Base-by-base conservation (phyloP, 2,113 vertebrate genomes). In the Cyprinus carpio region DNA sequence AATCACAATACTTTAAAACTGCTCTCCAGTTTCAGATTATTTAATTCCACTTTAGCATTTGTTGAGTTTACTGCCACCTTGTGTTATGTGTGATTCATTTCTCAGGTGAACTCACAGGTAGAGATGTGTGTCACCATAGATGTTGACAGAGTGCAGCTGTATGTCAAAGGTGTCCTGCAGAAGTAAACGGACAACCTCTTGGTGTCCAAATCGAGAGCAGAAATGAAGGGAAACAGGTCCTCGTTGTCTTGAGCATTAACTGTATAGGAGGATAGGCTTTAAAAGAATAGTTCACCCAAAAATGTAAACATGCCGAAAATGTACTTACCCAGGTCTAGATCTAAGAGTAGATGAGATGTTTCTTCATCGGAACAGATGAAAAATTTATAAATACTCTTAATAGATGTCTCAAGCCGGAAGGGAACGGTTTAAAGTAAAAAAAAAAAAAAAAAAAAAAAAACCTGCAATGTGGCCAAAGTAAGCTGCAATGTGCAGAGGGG, bases 231-330 rank as follows among this genome's bases (percentile, higher is more conserved):
- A 97, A 0, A 95, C 94, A 0, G 98, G 49, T 98, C 97, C 85
- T 99, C 97, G 0, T 99, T 99, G 91, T 98, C 97, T 88, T 96
- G 96, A 65, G 96, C 96, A 2, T 98, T 99, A 29, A 96, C 98
- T 99, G 91, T 93, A 86, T 23, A 75, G 4, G 23, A 60, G 4
- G 8, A 54, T 20, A 56, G 2, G 31, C 29, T 46, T 43, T 34
- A 13, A n/a, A 25, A 23, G 0, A 56, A 7, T 8, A 56, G 54
- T 56, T 1, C 18, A 58, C 56, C 18, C 56, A n/a, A 58, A 58
- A 54, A 54, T 18, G 51, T 54, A 18, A 54, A 54, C 51, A 54
- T 54, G 51, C 5, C 5, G 12, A 51, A 51, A 51, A 51, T 51
- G 0, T 49, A 51, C 49, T 51, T 51, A 54, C 51, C 51, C 51